A percentile compares a stretch with the other conserved stretches of the same genome.
Evolutionary conservation across 2,888 invertebrate species (phyloP).

Genomic region (Athetis lepigone): DNA sequence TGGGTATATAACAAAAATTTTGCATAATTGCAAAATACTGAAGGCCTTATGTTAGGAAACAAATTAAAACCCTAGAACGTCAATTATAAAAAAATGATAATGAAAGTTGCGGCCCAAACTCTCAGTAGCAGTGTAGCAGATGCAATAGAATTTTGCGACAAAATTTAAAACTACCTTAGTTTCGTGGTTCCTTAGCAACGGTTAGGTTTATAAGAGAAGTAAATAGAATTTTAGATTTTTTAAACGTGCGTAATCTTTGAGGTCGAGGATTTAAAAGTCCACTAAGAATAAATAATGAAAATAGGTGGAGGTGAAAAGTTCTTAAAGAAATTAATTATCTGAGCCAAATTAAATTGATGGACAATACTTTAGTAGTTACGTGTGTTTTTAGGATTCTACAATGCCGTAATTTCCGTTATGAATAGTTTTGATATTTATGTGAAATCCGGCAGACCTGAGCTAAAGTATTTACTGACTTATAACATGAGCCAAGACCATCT

Average conservation of each 20-base stretch:
- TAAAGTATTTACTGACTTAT: conserved; percentile 26
- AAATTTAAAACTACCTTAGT: conserved; percentile 32
- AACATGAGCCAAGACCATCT: conserved; percentile 40
- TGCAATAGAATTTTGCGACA: conserved; percentile 43
- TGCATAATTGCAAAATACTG: conserved; percentile 29
- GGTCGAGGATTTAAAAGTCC: no score
- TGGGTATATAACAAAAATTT: no score
- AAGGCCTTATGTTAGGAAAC: conserved; percentile 32
- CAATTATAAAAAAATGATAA: conserved; percentile 39
- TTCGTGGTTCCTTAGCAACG: conserved; percentile 28
- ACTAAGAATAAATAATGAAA: no score
- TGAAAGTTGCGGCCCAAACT: conserved; percentile 48
- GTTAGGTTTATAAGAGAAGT: conserved; percentile 24
- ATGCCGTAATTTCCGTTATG: no score
- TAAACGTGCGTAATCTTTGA: conserved; percentile 42
- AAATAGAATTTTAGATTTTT: conserved; percentile 41
- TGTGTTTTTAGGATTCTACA: no score
- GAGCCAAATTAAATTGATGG: no score
- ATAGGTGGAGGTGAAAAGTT: no score
- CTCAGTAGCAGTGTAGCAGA: conserved; percentile 47
- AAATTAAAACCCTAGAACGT: conserved; percentile 19
- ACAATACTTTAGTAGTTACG: no score
- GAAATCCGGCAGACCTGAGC: no score
- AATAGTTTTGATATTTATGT: no score
- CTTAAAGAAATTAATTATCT: no score